Base-by-base conservation (phyloP, 2,888 invertebrate genomes). In the Amblyteles armatorius region DNA sequence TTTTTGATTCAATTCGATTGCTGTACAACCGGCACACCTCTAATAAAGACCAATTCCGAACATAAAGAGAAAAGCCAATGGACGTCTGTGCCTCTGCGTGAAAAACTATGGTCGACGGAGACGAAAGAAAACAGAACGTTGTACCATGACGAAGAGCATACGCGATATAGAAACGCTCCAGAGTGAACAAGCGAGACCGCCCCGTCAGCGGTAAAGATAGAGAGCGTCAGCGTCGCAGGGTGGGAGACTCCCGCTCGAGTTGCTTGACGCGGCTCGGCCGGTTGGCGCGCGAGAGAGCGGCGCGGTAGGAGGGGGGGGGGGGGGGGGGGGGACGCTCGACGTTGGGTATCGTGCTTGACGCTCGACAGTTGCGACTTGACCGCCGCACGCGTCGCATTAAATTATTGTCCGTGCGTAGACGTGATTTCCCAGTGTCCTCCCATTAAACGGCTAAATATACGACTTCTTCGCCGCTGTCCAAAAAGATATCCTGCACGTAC, bases 311-410 rank as follows among this genome's bases (percentile, higher is more conserved):
- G n/a, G 50, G 80, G 68, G 55, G 67, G 48, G 44, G 52, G 26
- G 72, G 50, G 80, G 68, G 55, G 67, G 48, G 44, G 52, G 26
- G 72, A 71, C 82, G 81, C 84, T 82, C 73, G 60, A 83, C 83
- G 86, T 69, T 85, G 77, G 76, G 60, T 82, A 83, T 68, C 84
- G 82, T n/a, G 65, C 60, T 80, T 63, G 73, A 73, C 82, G 80
- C 63, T 83, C 83, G 84, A 85, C 91, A 92, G 92, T 92, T 91
- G 91, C 92, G 92, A 89, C 88, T 89, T 88, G 90, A 90, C 87
- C 87, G 90, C 88, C 90, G 91, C 87, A 89, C 88, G 90, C 82
- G 89, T 88, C 83, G 87, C 87, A 67, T 84, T 89, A 87, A 50
- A 65, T 73, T 50, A 50, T 22, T 29, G 11, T 74, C 52, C 57